Conservation (phyloP, 2,888 invertebrate species). For the Masnerella sp. region DNA sequence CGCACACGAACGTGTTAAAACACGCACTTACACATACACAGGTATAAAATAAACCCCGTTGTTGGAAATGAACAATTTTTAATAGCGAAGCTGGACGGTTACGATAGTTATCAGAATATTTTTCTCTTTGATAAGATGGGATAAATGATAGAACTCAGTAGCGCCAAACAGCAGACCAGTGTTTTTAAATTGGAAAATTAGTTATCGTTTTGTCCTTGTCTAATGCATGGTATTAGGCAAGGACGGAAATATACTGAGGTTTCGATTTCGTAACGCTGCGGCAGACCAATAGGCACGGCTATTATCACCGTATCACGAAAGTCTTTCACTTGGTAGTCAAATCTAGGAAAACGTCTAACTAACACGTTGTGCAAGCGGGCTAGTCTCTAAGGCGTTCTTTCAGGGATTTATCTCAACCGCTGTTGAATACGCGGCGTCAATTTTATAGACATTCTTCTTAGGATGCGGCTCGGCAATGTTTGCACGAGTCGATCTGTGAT, state of each 20-base stretch:
- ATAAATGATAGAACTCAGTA: too few relatives aligned
- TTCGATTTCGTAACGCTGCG: too few relatives aligned
- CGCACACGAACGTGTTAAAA: slow-evolving; percentile 16
- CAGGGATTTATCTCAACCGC: slow-evolving; percentile 45
- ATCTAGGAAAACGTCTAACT: slow-evolving; percentile 36
- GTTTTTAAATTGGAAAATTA: too few relatives aligned
- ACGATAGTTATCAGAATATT: too few relatives aligned
- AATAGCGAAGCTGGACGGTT: too few relatives aligned
- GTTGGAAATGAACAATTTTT: too few relatives aligned
- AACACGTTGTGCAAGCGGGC: slow-evolving; percentile 38
- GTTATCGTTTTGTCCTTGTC: too few relatives aligned
- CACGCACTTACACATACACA: slow-evolving; percentile 6
- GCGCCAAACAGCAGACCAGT: too few relatives aligned
- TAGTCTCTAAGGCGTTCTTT: slow-evolving; percentile 52
- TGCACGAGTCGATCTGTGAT: slow-evolving; percentile 19
- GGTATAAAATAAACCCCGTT: slow-evolving; percentile 11
- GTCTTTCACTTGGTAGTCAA: slow-evolving; percentile 56
- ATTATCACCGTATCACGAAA: slow-evolving; percentile 54
- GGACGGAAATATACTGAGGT: too few relatives aligned
- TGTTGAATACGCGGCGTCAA: slow-evolving; percentile 36
- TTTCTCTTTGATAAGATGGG: too few relatives aligned
- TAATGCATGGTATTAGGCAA: too few relatives aligned
- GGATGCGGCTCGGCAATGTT: slow-evolving; percentile 17
- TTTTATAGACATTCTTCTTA: slow-evolving; percentile 48
- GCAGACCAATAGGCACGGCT: slow-evolving; percentile 38